Conservation (phyloP, 1,140 invertebrate genomes). For the Listronotus oregonensis region DNA sequence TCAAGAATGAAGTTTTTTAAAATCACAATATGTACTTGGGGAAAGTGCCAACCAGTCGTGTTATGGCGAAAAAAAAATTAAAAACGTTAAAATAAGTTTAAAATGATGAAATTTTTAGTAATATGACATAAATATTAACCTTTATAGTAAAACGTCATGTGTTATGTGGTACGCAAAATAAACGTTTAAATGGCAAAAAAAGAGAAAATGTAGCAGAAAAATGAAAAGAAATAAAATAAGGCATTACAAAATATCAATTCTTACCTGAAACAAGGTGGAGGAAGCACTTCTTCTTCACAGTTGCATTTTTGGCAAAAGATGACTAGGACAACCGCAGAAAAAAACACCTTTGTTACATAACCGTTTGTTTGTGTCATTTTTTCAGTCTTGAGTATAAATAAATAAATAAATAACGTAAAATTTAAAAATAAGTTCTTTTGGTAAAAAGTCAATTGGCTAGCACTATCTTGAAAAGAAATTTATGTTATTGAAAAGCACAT, state of each 20-base stretch:
- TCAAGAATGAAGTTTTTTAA: no score
- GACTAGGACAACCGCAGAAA: constrained; percentile 39
- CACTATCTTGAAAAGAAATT: constrained; percentile 1
- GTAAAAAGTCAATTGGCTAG: constrained; percentile 8
- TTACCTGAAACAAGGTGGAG: constrained; percentile 46
- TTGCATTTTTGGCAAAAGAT: constrained; percentile 32
- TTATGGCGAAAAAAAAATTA: no score
- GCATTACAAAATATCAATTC: constrained; percentile 12
- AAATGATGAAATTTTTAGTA: constrained; percentile 10
- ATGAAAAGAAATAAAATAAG: no score
- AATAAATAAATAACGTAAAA: constrained; percentile 16
- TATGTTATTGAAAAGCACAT: constrained; percentile 27
- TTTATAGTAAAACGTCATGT: constrained; percentile 10
- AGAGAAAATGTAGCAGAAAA: no score
- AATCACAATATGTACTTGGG: no score
- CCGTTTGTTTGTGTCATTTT: constrained; percentile 24
- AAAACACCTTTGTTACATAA: constrained; percentile 29
- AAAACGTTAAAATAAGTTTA: background rate
- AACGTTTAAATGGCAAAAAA: no score
- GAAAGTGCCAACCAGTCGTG: no score
- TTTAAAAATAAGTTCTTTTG: constrained; percentile 4
- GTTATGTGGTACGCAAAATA: constrained; percentile 1
- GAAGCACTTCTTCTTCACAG: constrained; percentile 31
- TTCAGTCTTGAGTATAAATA: constrained; percentile 14
- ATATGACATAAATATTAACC: background rate